phyloP scores from a whole-genome alignment of 1,140 invertebrate species.

The Rhyacophila brunnea region DNA sequence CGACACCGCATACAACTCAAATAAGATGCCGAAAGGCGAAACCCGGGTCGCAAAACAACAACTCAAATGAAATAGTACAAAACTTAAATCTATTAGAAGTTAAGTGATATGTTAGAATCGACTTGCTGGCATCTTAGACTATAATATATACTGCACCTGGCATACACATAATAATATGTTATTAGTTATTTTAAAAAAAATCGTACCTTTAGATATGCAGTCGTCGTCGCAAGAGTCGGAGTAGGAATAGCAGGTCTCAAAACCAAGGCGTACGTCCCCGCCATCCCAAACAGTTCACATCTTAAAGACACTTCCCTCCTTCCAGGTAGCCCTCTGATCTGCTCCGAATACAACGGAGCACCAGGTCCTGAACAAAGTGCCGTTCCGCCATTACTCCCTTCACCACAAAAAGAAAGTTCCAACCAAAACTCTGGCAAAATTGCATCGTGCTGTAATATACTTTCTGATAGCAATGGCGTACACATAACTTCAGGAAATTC shows the following conservation, averaged over 20 bases:
- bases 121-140: too few species aligned
- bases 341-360: constrained; percentile 49
- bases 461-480: constrained; percentile 40
- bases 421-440: constrained; percentile 68
- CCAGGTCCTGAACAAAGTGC: constrained; percentile 47
- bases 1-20: too few species aligned
- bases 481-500: constrained; percentile 71
- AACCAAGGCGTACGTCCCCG: constrained; percentile 71
- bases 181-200: too few species aligned
- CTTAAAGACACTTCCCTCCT: constrained; percentile 62
- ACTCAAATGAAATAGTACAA: too few species aligned
- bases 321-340: constrained; percentile 66
- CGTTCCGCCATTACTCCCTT: constrained; percentile 47
- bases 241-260: constrained; percentile 59
- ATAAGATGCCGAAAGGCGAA: too few species aligned
- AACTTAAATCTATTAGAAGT: too few species aligned
- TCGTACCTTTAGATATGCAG: constrained; percentile 65
- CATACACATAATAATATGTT: too few species aligned
- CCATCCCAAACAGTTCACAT: constrained; percentile 75
- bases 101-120: too few species aligned
- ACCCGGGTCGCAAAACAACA: too few species aligned
- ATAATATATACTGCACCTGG: too few species aligned
- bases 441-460: constrained; percentile 46
- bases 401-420: constrained; percentile 75
- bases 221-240: constrained; percentile 58